These are phyloP conservation scores for Drosophila cognata DNA, from an alignment of 2,888 invertebrate genomes.

Conservation along the genomic window DNA sequence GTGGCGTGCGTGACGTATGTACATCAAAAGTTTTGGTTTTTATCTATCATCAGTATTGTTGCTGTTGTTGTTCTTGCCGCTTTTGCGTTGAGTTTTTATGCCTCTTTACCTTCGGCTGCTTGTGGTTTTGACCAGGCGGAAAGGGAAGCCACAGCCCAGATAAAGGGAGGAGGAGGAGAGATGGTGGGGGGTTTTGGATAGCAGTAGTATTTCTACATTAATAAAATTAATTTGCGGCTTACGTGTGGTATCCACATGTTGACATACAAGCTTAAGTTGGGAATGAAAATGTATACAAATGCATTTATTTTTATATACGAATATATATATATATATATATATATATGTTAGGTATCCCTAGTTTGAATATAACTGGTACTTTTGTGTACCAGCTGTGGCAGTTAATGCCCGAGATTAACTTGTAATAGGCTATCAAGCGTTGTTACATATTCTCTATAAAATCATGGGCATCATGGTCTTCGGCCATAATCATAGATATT, in stretches of 20 bases:
- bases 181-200: background rate
- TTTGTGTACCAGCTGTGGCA: background rate
- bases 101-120: slow-evolving; percentile 55
- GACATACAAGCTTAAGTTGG: background rate
- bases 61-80: slow-evolving; percentile 16
- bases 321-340: background rate
- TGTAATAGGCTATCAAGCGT: background rate
- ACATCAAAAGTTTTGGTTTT: slow-evolving; percentile 81
- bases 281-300: background rate
- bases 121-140: slow-evolving; percentile 44
- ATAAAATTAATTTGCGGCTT: slow-evolving; percentile 50
- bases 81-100: slow-evolving; percentile 46
- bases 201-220: slow-evolving; percentile 17
- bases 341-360: background rate
- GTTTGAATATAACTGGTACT: background rate
- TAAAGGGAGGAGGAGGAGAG: background rate
- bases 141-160: background rate
- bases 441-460: background rate
- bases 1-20: slow-evolving; percentile 60
- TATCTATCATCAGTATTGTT: slow-evolving; percentile 72
- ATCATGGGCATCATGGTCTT: slow-evolving; percentile 8
- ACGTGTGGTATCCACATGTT: slow-evolving; percentile 4
- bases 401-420: background rate
- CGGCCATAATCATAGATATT: background rate
- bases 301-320: no score